A percentile compares a stretch with the other conserved stretches of the same genome.
Evolutionary conservation across 1,140 invertebrate genomes (phyloP).

Genomic region (Andrena cerasifolii): DNA sequence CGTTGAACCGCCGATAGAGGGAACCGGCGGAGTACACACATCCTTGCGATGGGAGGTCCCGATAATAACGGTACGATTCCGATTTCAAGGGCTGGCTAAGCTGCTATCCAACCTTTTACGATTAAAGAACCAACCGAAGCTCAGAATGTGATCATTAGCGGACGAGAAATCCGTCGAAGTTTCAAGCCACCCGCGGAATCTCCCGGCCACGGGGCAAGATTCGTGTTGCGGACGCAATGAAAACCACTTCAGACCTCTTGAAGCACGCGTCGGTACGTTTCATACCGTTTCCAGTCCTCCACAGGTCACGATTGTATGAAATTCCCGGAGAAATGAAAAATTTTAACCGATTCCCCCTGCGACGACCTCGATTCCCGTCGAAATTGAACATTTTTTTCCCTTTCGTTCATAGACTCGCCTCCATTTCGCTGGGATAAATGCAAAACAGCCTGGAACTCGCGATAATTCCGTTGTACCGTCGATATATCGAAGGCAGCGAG

Average conservation of each 20-base stretch:
- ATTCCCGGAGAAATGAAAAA: slow-evolving; percentile 27
- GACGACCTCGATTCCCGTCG: not conserved
- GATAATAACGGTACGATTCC: not conserved
- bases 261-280: slow-evolving; percentile 32
- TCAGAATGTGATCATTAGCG: slow-evolving; percentile 11
- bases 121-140: not conserved
- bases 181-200: slow-evolving; percentile 7
- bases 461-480: not conserved
- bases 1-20: no score
- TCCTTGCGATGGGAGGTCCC: no score
- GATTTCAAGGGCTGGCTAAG: not conserved
- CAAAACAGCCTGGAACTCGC: not conserved
- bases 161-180: slow-evolving; percentile 2
- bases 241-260: slow-evolving; percentile 24
- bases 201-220: not conserved
- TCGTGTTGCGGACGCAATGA: slow-evolving; percentile 20
- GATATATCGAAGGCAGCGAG: not conserved
- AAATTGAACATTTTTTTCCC: not conserved
- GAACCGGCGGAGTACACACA: no score
- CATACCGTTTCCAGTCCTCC: slow-evolving; percentile 24
- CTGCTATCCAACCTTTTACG: not conserved
- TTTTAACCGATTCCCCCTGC: slow-evolving; percentile 14
- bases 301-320: not conserved
- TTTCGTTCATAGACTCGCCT: no score
- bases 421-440: not conserved